A percentile compares a stretch with the other conserved stretches of the same genome.
Evolutionary conservation across 2,113 vertebrate genomes (phyloP).

Genomic region (Sebastes schlegelii): DNA sequence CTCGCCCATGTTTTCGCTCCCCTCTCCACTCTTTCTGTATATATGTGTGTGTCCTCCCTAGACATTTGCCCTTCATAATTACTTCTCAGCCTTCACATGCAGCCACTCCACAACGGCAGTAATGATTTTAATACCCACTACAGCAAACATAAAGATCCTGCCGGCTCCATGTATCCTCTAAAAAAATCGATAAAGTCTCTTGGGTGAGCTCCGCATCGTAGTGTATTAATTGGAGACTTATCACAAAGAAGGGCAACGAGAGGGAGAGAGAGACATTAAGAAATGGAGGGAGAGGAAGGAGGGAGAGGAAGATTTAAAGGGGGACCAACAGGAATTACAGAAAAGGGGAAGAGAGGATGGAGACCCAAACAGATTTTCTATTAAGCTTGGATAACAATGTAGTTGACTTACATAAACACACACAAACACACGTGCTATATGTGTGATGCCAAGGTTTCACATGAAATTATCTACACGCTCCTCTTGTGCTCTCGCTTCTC

Average conservation of each 20-base stretch:
- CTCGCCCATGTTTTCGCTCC: background rate
- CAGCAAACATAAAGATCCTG: slow-evolving; percentile 65
- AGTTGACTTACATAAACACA: slow-evolving; percentile 13
- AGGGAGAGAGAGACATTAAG: slow-evolving; percentile 7
- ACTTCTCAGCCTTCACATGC: slow-evolving; percentile 38
- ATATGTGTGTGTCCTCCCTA: slow-evolving; percentile 34
- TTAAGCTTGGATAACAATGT: slow-evolving; percentile 27
- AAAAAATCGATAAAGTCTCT: slow-evolving; percentile 55
- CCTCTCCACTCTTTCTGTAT: background rate
- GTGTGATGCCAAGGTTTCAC: slow-evolving; percentile 29
- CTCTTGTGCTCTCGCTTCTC: slow-evolving; percentile 43
- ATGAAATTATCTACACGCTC: slow-evolving; percentile 44
- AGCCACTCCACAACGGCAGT: slow-evolving; percentile 19
- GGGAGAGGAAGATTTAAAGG: slow-evolving; percentile 4
- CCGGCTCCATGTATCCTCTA: slow-evolving; percentile 6
- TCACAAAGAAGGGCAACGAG: slow-evolving; percentile 33
- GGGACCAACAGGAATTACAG: background rate
- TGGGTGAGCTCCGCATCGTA: slow-evolving; percentile 22
- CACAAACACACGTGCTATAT: background rate
- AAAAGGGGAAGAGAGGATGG: background rate
- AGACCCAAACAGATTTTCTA: background rate
- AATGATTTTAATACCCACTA: slow-evolving; percentile 69
- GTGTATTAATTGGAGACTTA: slow-evolving; percentile 51
- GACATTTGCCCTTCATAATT: slow-evolving; percentile 68
- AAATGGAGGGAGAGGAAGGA: background rate